These are phyloP conservation scores for Solea solea DNA, from an alignment of 2,113 vertebrate genomes.

Conservation along the genomic window DNA sequence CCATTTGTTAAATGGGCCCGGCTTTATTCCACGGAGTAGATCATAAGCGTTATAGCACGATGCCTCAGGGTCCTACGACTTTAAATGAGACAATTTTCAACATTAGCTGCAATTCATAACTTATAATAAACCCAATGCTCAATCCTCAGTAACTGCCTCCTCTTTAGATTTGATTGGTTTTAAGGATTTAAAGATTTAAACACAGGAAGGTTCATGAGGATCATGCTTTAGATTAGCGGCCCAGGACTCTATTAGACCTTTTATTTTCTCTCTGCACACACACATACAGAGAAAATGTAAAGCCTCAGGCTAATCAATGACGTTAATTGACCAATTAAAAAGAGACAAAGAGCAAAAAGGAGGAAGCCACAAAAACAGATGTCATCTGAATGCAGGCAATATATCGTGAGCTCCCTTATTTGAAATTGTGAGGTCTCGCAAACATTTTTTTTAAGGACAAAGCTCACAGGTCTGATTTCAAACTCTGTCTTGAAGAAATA, in stretches of 20 bases:
- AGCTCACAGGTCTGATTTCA: too few relatives aligned
- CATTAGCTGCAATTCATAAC: slow-evolving; percentile 59
- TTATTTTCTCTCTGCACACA: slow-evolving; percentile 30
- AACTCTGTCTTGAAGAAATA: too few relatives aligned
- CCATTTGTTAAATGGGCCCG: slow-evolving; percentile 69
- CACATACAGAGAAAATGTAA: neutral
- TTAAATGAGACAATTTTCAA: slow-evolving; percentile 54
- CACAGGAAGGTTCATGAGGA: neutral
- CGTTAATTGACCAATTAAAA: slow-evolving; percentile 57
- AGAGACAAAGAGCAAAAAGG: slow-evolving; percentile 37
- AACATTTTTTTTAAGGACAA: too few relatives aligned
- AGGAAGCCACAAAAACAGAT: slow-evolving; percentile 7
- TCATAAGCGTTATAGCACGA: slow-evolving; percentile 62
- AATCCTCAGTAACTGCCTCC: slow-evolving; percentile 20
- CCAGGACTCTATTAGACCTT: slow-evolving; percentile 26
- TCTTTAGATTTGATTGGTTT: slow-evolving; percentile 44
- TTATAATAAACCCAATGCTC: slow-evolving; percentile 40
- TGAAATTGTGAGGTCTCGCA: neutral
- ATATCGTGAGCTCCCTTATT: neutral
- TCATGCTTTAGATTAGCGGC: slow-evolving; percentile 21
- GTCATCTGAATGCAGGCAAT: neutral
- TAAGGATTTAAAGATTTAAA: slow-evolving; percentile 39
- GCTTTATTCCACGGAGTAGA: slow-evolving; percentile 48
- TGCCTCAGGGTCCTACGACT: slow-evolving; percentile 56
- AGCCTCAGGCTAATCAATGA: slow-evolving; percentile 36